These are phyloP conservation scores for Scleropages formosus DNA, from an alignment of 2,797 vertebrate genomes.

Conservation along the genomic window DNA sequence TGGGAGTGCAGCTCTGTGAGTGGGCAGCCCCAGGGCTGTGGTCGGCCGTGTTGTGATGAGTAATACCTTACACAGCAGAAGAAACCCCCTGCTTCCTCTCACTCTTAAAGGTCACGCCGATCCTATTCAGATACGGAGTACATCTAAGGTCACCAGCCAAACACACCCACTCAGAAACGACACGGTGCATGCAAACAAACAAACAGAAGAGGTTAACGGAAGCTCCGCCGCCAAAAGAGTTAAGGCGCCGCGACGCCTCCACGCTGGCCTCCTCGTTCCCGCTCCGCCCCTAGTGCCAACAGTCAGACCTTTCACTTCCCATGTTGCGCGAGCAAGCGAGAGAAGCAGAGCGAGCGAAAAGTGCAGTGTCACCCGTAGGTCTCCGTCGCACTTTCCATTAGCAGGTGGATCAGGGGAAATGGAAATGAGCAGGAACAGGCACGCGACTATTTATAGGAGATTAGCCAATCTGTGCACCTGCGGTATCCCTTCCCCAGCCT, in stretches of 20 bases:
- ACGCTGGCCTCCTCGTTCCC: slow-evolving; percentile 44
- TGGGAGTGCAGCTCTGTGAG: slow-evolving; percentile 30
- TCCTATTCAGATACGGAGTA: slow-evolving; percentile 38
- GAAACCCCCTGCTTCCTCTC: slow-evolving; percentile 41
- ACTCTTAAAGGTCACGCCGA: slow-evolving; percentile 31
- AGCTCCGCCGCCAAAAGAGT: slow-evolving; percentile 65
- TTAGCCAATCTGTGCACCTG: slow-evolving; percentile 60
- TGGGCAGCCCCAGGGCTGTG: slow-evolving; percentile 37
- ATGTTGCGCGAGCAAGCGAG: slow-evolving; percentile 49
- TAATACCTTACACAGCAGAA: slow-evolving; percentile 34
- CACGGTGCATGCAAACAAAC: neutral
- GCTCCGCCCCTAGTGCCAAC: slow-evolving; percentile 58
- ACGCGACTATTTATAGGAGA: slow-evolving; percentile 69
- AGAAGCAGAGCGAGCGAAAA: slow-evolving; percentile 27
- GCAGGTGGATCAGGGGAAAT: slow-evolving; percentile 67
- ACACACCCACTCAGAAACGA: too few relatives aligned
- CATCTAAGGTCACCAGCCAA: slow-evolving; percentile 34
- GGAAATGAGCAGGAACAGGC: slow-evolving; percentile 63
- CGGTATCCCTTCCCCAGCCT: slow-evolving; percentile 48
- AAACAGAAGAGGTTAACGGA: slow-evolving; percentile 45
- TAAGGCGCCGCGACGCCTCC: slow-evolving; percentile 58
- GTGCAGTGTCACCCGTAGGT: slow-evolving; percentile 64
- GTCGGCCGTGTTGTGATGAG: slow-evolving; percentile 48
- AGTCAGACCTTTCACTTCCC: slow-evolving; percentile 54
- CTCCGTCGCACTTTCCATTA: slow-evolving; percentile 76